Evolutionary conservation across 1,140 invertebrate species (phyloP).

Genomic region (Aricia agestis): DNA sequence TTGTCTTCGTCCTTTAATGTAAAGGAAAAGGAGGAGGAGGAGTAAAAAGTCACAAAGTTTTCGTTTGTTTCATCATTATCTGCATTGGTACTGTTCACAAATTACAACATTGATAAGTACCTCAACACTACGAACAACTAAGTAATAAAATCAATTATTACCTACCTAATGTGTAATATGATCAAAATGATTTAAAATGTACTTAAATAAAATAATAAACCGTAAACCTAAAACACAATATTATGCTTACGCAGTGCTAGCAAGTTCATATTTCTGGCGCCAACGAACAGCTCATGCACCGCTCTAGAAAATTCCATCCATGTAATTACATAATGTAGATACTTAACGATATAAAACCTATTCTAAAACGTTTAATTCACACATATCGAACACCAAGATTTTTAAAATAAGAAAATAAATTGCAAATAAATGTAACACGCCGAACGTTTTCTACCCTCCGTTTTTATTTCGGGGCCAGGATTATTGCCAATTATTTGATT

Average conservation of each 20-base stretch:
- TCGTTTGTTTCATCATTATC: no score
- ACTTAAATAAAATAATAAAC: background rate
- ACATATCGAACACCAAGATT: background rate
- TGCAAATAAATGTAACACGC: background rate
- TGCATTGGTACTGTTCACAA: no score
- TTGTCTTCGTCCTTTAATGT: no score
- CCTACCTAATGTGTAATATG: no score
- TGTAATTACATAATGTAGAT: background rate
- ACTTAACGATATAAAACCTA: background rate
- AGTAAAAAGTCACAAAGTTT: no score
- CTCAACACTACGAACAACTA: background rate
- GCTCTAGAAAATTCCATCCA: background rate
- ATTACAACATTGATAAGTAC: no score
- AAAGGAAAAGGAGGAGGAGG: no score
- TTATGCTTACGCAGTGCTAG: background rate
- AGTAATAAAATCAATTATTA: slow-evolving; percentile 3
- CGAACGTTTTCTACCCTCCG: slow-evolving; percentile 17
- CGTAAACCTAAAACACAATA: background rate
- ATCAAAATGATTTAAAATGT: background rate
- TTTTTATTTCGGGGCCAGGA: background rate
- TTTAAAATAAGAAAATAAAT: background rate
- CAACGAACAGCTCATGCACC: background rate
- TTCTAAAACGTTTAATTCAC: background rate
- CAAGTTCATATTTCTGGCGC: slow-evolving; percentile 6
- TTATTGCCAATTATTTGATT: background rate